Conservation (phyloP, 2,113 vertebrate genomes). For the Saccopteryx leptura region DNA sequence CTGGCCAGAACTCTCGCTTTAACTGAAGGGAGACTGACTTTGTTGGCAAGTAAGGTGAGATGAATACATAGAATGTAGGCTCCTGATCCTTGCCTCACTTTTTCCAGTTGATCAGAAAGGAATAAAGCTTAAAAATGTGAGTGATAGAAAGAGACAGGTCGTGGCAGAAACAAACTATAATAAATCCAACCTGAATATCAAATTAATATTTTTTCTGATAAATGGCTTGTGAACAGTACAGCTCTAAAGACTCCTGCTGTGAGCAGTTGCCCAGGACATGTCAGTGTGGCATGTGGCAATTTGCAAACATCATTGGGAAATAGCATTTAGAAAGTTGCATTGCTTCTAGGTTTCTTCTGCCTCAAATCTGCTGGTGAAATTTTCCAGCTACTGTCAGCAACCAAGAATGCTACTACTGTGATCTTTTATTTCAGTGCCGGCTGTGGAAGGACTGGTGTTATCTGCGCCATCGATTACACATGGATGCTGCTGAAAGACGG, state of each 20-base stretch:
- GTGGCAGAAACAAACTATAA: neutral
- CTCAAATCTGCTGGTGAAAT: neutral
- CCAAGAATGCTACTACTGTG: neutral
- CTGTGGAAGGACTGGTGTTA: conserved; percentile 96
- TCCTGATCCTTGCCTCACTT: neutral
- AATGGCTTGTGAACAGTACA: neutral
- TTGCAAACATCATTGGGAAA: neutral
- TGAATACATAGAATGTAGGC: neutral
- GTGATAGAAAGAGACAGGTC: neutral
- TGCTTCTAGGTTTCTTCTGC: neutral
- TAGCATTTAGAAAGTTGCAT: neutral
- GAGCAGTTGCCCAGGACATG: neutral
- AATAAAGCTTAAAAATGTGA: conserved; percentile 29
- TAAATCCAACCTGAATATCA: conserved; percentile 28
- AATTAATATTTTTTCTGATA: conserved; percentile 21
- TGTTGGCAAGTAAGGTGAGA: neutral
- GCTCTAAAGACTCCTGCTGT: neutral
- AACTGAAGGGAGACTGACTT: neutral
- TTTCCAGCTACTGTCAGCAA: neutral
- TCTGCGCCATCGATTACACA: conserved; percentile 96
- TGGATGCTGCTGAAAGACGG: conserved; percentile 95
- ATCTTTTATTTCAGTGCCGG: conserved; percentile 92
- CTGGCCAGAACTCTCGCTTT: neutral
- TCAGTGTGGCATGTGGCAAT: neutral
- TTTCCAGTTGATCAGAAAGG: neutral